Percentiles rank a stretch among this genome's conserved stretches.
Conservation (phyloP, 37 sponge, comb jelly and placozoan genomes). For the Ephydatia muelleri region DNA sequence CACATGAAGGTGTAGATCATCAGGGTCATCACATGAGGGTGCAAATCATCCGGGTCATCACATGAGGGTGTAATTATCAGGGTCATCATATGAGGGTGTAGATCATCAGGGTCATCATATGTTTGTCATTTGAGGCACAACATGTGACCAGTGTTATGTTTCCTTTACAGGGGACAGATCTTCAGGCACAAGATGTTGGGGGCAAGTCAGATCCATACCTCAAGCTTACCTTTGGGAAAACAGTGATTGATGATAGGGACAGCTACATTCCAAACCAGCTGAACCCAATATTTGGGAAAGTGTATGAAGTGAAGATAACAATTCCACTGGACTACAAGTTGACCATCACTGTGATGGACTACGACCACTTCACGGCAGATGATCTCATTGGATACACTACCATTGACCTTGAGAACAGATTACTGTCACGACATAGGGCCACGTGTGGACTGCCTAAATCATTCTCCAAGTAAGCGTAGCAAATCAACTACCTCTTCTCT, state of each 20-base stretch:
- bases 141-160: too few relatives aligned
- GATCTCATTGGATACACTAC: slow-evolving; percentile 84
- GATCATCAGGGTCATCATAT: too few relatives aligned
- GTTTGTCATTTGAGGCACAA: too few relatives aligned
- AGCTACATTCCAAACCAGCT: slow-evolving; percentile 79
- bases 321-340: slow-evolving; percentile 75
- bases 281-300: slow-evolving; percentile 82
- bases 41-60: too few relatives aligned
- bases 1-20: too few relatives aligned
- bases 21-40: too few relatives aligned
- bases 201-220: slow-evolving; percentile 81
- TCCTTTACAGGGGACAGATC: slow-evolving; percentile 75
- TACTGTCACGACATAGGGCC: slow-evolving; percentile 63
- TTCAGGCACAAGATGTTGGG: slow-evolving; percentile 89
- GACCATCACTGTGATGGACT: slow-evolving; percentile 76
- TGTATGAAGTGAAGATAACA: slow-evolving; percentile 77
- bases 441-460: slow-evolving; percentile 62
- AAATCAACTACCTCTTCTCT: too few relatives aligned
- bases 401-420: slow-evolving; percentile 88
- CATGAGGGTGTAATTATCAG: too few relatives aligned
- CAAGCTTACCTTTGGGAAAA: slow-evolving; percentile 63
- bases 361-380: slow-evolving; percentile 66
- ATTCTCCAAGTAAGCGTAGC: slow-evolving; percentile 34
- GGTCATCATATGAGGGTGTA: too few relatives aligned
- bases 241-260: slow-evolving; percentile 60